Evolutionary conservation across 2,113 vertebrate species (phyloP).

Genomic region (Stegostoma tigrinum): DNA sequence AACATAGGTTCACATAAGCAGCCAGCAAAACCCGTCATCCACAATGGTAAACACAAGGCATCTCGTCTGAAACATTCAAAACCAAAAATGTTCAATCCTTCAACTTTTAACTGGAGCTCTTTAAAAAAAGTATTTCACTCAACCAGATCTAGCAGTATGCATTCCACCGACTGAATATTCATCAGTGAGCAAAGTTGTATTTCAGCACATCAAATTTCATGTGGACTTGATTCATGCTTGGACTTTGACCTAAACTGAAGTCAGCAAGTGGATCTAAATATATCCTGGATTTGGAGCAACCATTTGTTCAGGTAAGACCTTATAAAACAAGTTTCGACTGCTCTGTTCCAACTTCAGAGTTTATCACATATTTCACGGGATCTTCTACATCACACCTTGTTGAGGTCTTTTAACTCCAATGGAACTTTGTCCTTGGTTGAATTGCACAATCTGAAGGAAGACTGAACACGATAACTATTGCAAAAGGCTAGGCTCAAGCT

Average conservation of each 20-base stretch:
- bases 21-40: background rate
- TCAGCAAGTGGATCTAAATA: background rate
- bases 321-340: background rate
- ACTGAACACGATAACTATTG: background rate
- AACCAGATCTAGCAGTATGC: background rate
- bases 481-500: background rate
- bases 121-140: background rate
- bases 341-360: background rate
- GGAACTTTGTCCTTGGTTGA: background rate
- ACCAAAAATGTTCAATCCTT: background rate
- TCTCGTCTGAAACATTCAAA: background rate
- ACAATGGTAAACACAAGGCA: background rate
- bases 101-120: background rate
- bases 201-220: background rate
- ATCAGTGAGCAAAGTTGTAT: background rate
- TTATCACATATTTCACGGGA: background rate
- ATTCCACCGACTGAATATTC: background rate
- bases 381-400: background rate
- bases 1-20: background rate
- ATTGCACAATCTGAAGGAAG: background rate
- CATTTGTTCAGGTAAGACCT: background rate
- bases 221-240: background rate
- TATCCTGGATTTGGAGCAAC: background rate
- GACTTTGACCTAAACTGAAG: background rate
- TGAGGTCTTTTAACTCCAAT: background rate